Conservation (phyloP, 2,113 vertebrate genomes). For the Chamaetylas fuelleborni region DNA sequence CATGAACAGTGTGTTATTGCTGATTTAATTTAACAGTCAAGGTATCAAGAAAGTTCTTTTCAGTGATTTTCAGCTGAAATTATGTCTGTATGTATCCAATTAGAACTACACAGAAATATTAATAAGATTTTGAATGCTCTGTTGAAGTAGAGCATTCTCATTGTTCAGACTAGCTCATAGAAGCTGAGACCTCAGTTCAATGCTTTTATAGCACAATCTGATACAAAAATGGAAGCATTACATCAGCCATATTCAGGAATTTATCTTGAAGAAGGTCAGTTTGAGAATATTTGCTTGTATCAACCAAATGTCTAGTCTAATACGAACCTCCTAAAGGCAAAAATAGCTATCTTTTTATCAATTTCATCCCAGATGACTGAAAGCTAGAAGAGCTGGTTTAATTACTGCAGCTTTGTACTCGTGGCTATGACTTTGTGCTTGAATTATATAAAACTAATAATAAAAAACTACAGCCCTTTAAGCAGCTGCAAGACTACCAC, state of each 20-base stretch:
- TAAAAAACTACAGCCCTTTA: not conserved
- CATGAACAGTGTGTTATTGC: not conserved
- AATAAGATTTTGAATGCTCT: slow-evolving; percentile 1
- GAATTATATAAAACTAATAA: not conserved
- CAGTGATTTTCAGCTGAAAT: not conserved
- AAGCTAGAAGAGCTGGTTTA: not conserved
- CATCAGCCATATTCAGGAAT: not conserved
- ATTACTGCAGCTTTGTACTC: not conserved
- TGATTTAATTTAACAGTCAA: slow-evolving; percentile 45
- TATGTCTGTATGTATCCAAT: not conserved
- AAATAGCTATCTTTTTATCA: not conserved
- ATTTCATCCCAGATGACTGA: not conserved
- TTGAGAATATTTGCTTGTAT: slow-evolving; percentile 13
- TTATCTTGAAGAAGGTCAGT: not conserved
- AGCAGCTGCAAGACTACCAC: not conserved
- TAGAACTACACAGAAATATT: slow-evolving; percentile 15
- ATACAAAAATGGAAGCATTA: slow-evolving; percentile 12
- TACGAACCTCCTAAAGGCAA: not conserved
- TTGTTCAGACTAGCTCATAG: not conserved
- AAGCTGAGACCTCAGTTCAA: not conserved
- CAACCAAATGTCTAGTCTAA: not conserved
- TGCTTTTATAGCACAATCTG: not conserved
- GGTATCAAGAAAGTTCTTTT: slow-evolving; percentile 3
- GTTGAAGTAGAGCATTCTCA: not conserved
- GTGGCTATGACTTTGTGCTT: not conserved